Conservation (phyloP, 2,888 invertebrate species). For the Geotrupes spiniger region DNA sequence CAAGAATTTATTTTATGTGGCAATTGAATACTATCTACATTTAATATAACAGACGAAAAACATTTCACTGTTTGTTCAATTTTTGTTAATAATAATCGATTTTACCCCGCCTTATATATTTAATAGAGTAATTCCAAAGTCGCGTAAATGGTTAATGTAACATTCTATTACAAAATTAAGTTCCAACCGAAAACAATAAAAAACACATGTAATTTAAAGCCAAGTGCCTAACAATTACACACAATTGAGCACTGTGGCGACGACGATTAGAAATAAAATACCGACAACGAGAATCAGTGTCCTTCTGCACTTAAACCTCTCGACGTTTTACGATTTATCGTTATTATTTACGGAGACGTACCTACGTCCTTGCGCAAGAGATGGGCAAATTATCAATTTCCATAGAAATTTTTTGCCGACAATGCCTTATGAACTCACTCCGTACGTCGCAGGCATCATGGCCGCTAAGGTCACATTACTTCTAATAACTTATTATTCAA, state of each 20-base stretch:
- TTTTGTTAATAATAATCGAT: too few relatives aligned
- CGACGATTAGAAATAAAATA: slow-evolving; percentile 21
- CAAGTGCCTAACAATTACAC: too few relatives aligned
- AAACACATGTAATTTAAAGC: too few relatives aligned
- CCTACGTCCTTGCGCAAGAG: slow-evolving; percentile 28
- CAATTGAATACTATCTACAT: too few relatives aligned
- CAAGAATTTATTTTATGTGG: too few relatives aligned
- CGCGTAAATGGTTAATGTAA: slow-evolving; percentile 15
- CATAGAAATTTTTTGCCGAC: slow-evolving; percentile 24
- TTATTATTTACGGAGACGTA: slow-evolving; percentile 26
- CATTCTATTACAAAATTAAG: slow-evolving; percentile 21
- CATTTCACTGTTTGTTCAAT: too few relatives aligned
- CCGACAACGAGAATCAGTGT: slow-evolving; percentile 21
- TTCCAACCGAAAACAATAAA: too few relatives aligned
- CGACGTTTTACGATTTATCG: slow-evolving; percentile 22
- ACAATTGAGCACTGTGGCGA: slow-evolving; percentile 16
- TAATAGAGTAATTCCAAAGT: too few relatives aligned
- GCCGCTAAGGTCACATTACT: slow-evolving; percentile 27
- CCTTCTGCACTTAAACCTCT: slow-evolving; percentile 16
- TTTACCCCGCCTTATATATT: too few relatives aligned
- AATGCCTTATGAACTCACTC: slow-evolving; percentile 24
- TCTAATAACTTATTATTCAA: slow-evolving; percentile 30
- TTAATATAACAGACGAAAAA: too few relatives aligned
- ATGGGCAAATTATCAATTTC: slow-evolving; percentile 29
- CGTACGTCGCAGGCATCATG: slow-evolving; percentile 17